phyloP scores from a whole-genome alignment of 2,888 invertebrate genomes.

The Furcula furcula region DNA sequence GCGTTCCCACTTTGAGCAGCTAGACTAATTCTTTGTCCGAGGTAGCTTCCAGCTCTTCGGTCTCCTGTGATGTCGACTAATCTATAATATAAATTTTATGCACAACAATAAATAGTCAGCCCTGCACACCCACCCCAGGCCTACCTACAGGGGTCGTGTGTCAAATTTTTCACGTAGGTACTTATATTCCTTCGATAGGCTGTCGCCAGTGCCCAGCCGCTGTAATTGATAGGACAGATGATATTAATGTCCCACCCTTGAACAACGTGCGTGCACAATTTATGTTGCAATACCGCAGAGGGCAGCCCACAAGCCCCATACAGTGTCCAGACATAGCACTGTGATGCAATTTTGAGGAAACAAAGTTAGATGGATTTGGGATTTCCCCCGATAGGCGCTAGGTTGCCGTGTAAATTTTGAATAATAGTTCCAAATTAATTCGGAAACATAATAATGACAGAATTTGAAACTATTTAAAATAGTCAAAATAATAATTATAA shows the following conservation, averaged over 20 bases:
- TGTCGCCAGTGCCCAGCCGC: slow-evolving; percentile 58
- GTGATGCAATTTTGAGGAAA: slow-evolving; percentile 28
- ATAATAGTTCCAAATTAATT: background rate
- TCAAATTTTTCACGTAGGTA: slow-evolving; percentile 59
- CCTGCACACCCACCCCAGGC: slow-evolving; percentile 32
- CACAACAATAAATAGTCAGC: slow-evolving; percentile 31
- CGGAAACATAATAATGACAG: too few relatives aligned
- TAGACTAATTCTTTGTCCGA: too few relatives aligned
- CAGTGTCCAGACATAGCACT: slow-evolving; percentile 28
- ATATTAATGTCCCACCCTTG: slow-evolving; percentile 63
- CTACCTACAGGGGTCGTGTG: slow-evolving; percentile 46
- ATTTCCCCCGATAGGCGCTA: background rate
- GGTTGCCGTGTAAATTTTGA: too few relatives aligned
- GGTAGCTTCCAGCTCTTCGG: too few relatives aligned
- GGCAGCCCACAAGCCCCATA: slow-evolving; percentile 16
- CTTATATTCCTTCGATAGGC: slow-evolving; percentile 47
- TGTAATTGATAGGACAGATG: slow-evolving; percentile 73
- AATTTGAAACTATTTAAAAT: background rate
- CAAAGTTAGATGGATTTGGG: background rate
- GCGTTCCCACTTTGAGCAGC: too few relatives aligned
- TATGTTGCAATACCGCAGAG: slow-evolving; percentile 60
- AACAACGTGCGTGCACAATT: slow-evolving; percentile 64
- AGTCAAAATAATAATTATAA: too few relatives aligned
- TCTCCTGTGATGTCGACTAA: too few relatives aligned
- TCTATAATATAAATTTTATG: too few relatives aligned